A percentile compares a stretch with the other conserved stretches of the same genome.
Conservation (phyloP, 2,797 vertebrate species). For the Poeciliopsis presidionis region DNA sequence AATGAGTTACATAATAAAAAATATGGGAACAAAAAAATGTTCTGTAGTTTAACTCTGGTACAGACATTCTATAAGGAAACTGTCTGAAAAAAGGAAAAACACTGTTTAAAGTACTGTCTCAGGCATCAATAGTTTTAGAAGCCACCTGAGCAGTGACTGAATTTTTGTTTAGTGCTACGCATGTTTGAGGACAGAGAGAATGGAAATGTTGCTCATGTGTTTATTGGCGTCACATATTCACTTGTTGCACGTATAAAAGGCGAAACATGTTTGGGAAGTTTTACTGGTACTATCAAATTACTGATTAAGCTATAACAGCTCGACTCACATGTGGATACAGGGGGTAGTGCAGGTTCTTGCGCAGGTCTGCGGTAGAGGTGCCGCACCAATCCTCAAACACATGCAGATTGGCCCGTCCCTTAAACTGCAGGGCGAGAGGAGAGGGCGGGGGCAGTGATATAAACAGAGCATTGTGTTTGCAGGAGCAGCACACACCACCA, state of each 20-base stretch:
- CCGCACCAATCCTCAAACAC: slow-evolving; percentile 99
- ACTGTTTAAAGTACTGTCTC: neutral
- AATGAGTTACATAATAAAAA: neutral
- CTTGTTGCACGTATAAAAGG: neutral
- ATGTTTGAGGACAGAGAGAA: neutral
- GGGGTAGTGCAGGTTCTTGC: slow-evolving; percentile 90
- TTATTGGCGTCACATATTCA: neutral
- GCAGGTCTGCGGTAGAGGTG: slow-evolving; percentile 84
- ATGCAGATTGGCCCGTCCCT: slow-evolving; percentile 90
- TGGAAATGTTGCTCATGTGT: neutral
- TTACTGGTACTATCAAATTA: neutral
- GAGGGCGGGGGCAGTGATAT: neutral
- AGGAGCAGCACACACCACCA: slow-evolving; percentile 16
- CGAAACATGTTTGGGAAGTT: neutral
- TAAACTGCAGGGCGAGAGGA: slow-evolving; percentile 78
- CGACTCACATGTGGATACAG: slow-evolving; percentile 92
- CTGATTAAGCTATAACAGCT: neutral
- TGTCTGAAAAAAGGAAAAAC: neutral
- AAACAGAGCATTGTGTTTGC: slow-evolving; percentile 11
- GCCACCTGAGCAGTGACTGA: neutral
- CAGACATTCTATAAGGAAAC: neutral
- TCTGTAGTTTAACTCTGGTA: neutral
- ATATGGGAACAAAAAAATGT: neutral
- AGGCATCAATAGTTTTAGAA: neutral
- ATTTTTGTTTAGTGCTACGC: neutral